Evolutionary conservation across 2,888 invertebrate genomes (phyloP).

Genomic region (Clitarchus hookeri): DNA sequence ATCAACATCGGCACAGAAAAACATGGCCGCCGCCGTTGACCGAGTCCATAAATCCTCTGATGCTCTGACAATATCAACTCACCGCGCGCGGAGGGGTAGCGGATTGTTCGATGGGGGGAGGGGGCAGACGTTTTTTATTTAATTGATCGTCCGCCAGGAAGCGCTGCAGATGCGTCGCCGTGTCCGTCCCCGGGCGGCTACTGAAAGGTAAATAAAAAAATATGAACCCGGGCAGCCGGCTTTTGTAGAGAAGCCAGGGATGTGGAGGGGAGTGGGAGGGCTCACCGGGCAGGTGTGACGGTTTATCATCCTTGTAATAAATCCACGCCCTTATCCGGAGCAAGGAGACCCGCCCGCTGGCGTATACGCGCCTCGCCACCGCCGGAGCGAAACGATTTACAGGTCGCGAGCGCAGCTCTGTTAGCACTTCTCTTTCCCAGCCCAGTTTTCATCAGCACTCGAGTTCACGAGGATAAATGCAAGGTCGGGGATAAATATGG

Average conservation of each 20-base stretch:
- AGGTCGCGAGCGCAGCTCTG: not conserved
- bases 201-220: conserved; percentile 7
- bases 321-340: not conserved
- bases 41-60: not conserved
- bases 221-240: not conserved
- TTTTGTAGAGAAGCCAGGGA: not conserved
- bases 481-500: no score
- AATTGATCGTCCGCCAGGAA: not conserved
- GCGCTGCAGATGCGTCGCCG: not conserved
- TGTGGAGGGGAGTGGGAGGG: not conserved
- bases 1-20: not conserved
- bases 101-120: no score
- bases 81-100: not conserved
- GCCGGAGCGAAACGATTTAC: not conserved
- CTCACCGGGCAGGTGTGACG: not conserved
- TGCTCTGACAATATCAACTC: not conserved
- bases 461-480: no score
- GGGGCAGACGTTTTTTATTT: not conserved
- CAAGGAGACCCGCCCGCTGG: not conserved
- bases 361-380: not conserved
- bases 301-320: conserved; percentile 14
- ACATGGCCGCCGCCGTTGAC: not conserved
- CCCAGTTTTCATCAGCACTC: no score
- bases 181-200: not conserved
- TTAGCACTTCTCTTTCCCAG: not conserved